Base-by-base conservation (phyloP, 2,113 vertebrate genomes). In the Menura novaehollandiae region DNA sequence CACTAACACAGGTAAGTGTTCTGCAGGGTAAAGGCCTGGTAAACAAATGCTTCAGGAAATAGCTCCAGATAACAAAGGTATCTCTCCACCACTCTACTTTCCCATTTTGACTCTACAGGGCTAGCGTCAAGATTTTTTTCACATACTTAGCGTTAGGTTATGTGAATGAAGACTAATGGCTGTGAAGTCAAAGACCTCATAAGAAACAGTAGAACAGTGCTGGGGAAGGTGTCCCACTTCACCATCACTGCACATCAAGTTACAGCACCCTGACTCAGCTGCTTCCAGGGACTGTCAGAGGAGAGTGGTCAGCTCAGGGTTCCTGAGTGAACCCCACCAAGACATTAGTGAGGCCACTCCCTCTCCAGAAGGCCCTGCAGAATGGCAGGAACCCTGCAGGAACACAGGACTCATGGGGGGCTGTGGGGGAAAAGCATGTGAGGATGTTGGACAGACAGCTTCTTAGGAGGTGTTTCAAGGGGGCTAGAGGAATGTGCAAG, bases 381-480 rank as follows among this genome's bases (percentile, higher is more conserved):
- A 26, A 28, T 30, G 27, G 27, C 13, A 41, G 19, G n/a, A 16
- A 28, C 16, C 23, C 41, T 59, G 55, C 27, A 17, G 46, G 46
- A 12, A 1, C 1, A 7, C 2, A 7, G 30, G 17, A 8, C 13
- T 39, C 17, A 5, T 0, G 1, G 35, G 2, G 33, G 9, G 11
- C 26, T 43, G 7, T 7, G 7, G 41, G 16, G 21, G 14, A 23
- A 13, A 79, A 33, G 10, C 3, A 1, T 58, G 39, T 58, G 51
- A 79, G 62, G 30, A 35, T 0, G 0, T 12, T 22, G 51, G 15
- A 26, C 26, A 41, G 27, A 26, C 20, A 67, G 2, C 24, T 13
- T 68, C 49, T 63, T 6, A 13, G 6, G 11, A n/a, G 35, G 21
- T 27, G 15, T 17, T 47, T 39, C 67, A 56, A 39, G 35, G 32